These are phyloP conservation scores for Poecilia picta DNA, from an alignment of 2,797 vertebrate species.

Conservation along the genomic window DNA sequence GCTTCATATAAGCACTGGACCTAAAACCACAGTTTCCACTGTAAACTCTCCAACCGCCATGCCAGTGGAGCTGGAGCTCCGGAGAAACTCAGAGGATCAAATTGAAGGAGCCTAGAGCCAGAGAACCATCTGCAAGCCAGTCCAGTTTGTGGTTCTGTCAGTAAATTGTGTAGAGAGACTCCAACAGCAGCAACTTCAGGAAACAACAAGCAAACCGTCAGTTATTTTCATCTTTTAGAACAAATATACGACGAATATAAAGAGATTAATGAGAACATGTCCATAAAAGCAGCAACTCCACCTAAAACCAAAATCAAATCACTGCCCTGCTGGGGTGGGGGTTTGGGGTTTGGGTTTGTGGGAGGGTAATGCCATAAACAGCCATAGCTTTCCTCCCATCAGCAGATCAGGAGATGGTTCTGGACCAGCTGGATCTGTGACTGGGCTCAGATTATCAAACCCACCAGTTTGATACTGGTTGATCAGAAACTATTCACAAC, in stretches of 20 bases:
- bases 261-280: not conserved
- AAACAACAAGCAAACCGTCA: not conserved
- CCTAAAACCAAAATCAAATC: not conserved
- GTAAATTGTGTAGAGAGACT: not conserved
- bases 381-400: not conserved
- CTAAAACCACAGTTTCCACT: constrained; percentile 16
- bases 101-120: not conserved
- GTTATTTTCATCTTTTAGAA: not conserved
- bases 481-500: no score
- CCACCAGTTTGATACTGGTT: no score
- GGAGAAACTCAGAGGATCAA: not conserved
- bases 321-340: not conserved
- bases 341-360: no score
- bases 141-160: not conserved
- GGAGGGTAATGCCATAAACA: not conserved
- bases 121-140: not conserved
- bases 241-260: not conserved
- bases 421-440: not conserved
- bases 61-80: not conserved
- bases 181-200: no score
- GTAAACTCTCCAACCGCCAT: not conserved
- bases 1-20: not conserved
- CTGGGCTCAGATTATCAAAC: not conserved
- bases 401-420: not conserved
- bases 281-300: not conserved